Evolutionary conservation across 1,140 invertebrate genomes (phyloP).

Genomic region (Sycobia sp.): DNA sequence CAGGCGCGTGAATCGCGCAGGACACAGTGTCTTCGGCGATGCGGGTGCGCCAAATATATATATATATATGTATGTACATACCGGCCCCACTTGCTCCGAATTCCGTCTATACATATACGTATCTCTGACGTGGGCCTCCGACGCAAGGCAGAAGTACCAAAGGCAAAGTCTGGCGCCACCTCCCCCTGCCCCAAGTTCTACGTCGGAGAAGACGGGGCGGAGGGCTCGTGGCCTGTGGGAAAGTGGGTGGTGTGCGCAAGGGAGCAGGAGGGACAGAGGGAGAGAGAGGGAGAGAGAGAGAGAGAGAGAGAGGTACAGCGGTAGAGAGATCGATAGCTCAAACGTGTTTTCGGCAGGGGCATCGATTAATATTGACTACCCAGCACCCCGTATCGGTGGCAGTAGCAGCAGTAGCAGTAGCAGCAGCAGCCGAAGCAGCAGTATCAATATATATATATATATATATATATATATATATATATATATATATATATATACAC

Average conservation of each 20-base stretch:
- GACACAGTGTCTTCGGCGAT: background rate
- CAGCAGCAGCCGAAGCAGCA: slow-evolving; percentile 3
- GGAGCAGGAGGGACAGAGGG: no score
- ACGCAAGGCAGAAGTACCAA: background rate
- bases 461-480: no score
- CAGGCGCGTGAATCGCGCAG: background rate
- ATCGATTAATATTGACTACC: slow-evolving; percentile 46
- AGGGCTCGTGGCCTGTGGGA: no score
- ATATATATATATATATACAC: no score
- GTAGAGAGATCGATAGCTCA: slow-evolving; percentile 47
- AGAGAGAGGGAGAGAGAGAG: no score
- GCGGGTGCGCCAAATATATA: no score
- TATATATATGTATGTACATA: background rate
- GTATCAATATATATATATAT: no score
- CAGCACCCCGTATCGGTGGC: no score
- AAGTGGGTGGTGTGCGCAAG: slow-evolving; percentile 20
- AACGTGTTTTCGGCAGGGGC: slow-evolving; percentile 47
- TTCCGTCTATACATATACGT: background rate
- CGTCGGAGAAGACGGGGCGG: background rate
- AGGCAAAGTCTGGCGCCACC: slow-evolving; percentile 35
- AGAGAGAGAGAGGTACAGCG: no score
- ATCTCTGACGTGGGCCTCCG: background rate
- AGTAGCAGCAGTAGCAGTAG: no score
- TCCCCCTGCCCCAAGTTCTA: slow-evolving; percentile 28
- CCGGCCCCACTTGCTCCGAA: no score